These are phyloP conservation scores for Tolypeutes matacus DNA, from an alignment of 2,797 vertebrate species.

Conservation along the genomic window DNA sequence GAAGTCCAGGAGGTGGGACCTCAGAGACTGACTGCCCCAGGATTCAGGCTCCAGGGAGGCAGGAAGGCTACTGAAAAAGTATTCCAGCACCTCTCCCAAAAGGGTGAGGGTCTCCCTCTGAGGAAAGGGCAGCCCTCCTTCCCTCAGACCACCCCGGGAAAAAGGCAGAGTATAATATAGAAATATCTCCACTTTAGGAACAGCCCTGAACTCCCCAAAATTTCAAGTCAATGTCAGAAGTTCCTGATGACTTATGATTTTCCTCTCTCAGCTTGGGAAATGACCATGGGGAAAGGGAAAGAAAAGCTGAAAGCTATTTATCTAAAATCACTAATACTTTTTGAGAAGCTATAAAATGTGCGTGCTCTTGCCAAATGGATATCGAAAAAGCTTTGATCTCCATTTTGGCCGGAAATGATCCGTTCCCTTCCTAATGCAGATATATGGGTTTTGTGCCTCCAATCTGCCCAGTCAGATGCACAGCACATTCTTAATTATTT, in stretches of 20 bases:
- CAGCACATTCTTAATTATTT: constrained; percentile 85
- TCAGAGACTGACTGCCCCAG: not conserved
- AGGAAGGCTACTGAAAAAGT: not conserved
- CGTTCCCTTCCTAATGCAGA: constrained; percentile 81
- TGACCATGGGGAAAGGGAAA: not conserved
- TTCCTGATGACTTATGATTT: constrained; percentile 6
- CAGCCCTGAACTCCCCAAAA: accelerated
- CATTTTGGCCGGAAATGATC: constrained; percentile 74
- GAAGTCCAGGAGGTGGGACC: too few species aligned
- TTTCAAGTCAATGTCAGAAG: constrained; percentile 52
- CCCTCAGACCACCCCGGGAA: not conserved
- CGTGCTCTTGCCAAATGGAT: constrained; percentile 68
- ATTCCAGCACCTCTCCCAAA: not conserved
- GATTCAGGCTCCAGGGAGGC: not conserved
- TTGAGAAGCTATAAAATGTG: constrained; percentile 53
- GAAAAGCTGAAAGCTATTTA: constrained; percentile 9
- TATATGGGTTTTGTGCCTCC: constrained; percentile 71
- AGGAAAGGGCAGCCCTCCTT: not conserved
- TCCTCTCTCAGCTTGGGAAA: not conserved
- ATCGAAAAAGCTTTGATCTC: constrained; percentile 65
- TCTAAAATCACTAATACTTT: constrained; percentile 56
- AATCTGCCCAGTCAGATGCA: constrained; percentile 81
- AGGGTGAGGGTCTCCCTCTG: not conserved
- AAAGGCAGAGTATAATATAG: not conserved
- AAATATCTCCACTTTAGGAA: not conserved